Percentiles rank a stretch among this genome's conserved stretches.
phyloP scores from a whole-genome alignment of 2,113 vertebrate genomes.

The Gambusia holbrooki region DNA sequence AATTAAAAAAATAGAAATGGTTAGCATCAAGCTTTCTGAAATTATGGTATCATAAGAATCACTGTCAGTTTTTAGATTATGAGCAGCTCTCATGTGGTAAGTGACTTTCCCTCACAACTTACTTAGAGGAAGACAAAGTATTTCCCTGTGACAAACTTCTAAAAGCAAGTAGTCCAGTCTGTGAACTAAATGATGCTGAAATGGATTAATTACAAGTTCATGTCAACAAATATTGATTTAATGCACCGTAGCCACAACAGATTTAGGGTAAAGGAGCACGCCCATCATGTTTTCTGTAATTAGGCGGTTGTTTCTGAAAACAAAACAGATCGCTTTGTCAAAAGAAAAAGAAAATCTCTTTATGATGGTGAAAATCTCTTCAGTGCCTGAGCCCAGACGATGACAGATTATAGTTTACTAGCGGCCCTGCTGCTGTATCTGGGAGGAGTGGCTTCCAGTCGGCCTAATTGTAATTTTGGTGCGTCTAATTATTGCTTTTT shows the following conservation, averaged over 20 bases:
- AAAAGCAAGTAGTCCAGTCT: not conserved
- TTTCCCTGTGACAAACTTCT: not conserved
- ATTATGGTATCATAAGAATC: too few species aligned
- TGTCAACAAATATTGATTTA: not conserved
- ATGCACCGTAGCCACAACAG: not conserved
- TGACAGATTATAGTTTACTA: slow-evolving; percentile 43
- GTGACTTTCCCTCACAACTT: not conserved
- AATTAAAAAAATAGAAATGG: not conserved
- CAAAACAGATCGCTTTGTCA: not conserved
- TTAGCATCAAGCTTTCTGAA: not conserved
- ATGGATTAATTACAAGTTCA: not conserved
- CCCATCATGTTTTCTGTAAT: not conserved
- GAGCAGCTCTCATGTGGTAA: not conserved
- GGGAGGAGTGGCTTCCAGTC: slow-evolving; percentile 29
- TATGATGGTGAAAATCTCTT: not conserved
- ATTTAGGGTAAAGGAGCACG: too few species aligned
- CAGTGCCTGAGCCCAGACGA: slow-evolving; percentile 1
- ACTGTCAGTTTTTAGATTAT: not conserved
- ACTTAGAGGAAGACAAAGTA: not conserved
- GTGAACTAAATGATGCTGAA: not conserved
- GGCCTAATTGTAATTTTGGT: slow-evolving; percentile 65
- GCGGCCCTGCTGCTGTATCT: slow-evolving; percentile 34
- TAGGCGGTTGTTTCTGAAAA: not conserved
- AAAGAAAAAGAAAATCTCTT: not conserved
- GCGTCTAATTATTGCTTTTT: slow-evolving; percentile 71